Base-by-base conservation (phyloP, 2,888 invertebrate species). In the Microctonus hyperodae region DNA sequence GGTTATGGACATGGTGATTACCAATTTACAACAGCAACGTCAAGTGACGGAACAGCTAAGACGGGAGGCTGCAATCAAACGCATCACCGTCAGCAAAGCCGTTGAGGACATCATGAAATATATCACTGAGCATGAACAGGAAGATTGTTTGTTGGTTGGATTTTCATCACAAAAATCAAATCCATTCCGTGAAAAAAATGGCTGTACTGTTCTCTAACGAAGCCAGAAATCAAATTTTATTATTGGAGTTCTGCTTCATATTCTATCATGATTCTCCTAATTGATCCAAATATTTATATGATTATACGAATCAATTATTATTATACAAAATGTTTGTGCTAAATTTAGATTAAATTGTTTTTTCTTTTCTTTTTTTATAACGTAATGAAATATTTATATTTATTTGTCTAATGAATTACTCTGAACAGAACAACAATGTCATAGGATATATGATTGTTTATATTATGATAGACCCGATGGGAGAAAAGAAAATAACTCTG, bases 91-190 rank as follows among this genome's bases (percentile, higher is more conserved):
- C 23, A 96, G 96, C 35, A 92, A 92, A 76, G 96, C 96, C n/a
- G 93, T 96, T 67, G 91, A 93, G 73, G 94, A 97, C 78, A 95
- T 97, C 76, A 92, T 96, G 81, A 94, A 95, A 81, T 96, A 91
- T 82, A 93, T 96, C 73, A 89, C 90, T 51, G 96, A 96, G 78
- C 96, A 97, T 80, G 93, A 95, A 80, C 92, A 94, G 76, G 96
- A 97, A 80, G 97, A 97, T 85, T 96, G 93, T 79, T 89, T 97
- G 57, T 88, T 97, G 72, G 94, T 94, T 73, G 97, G 97, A 37
- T 97, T 97, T 85, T 92, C 95, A 71, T 95, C 93, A 75, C 96
- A 96, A 83, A 95, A 96, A 83, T 94, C 95, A 16, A 97, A 97
- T 86, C 97, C 97, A 31, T 97, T 96, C 88, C 91, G 96, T 73